Base-by-base conservation (phyloP, 2,113 vertebrate species). In the Solea solea region DNA sequence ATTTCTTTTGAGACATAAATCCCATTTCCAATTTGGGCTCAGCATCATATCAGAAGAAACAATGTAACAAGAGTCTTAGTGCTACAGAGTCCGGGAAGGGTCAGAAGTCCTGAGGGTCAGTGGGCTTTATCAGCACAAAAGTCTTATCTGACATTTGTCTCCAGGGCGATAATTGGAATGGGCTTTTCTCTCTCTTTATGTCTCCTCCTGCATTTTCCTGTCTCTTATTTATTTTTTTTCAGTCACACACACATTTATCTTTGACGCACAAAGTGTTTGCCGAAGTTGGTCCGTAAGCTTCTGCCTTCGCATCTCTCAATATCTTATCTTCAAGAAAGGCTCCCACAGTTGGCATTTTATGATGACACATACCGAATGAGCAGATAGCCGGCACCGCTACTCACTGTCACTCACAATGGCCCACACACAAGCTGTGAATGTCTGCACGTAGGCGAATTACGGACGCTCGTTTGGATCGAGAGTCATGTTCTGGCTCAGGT, bases 91-190 rank as follows among this genome's bases (percentile, higher is more conserved):
- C 70, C 69, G 52, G 74, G 57, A 69, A 64, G 74, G 77, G 81
- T 85, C 74, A 85, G 69, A 85, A 82, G 64, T 85, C 82, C 53
- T 67, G 45, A 55, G 78, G 75, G 77, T 85, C 83, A 86, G 76
- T 76, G 69, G 67, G 69, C 79, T 84, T 87, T 86, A 84, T 87
- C 80, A 69, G 51, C 14, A 54, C 52, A 63, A 69, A 79, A 67
- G 83, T 84, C 74, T 86, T 88, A 88, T 87, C 87, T 81, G 86
- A 82, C 82, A 82, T 82, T 83, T 82, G 80, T 89, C 70, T 82
- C 69, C 54, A 67, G 82, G 54, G 75, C 69, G 73, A 87, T 88
- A 89, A 86, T 89, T 87, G 84, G 81, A 88, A 84, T 80, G 53
- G 69, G 74, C 81, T 83, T 72, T 64, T 86, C 56, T 69, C 56